Percentiles rank a stretch among this genome's conserved stretches.
Conservation (phyloP, 2,888 invertebrate genomes). For the Xanthorhoe designata region DNA sequence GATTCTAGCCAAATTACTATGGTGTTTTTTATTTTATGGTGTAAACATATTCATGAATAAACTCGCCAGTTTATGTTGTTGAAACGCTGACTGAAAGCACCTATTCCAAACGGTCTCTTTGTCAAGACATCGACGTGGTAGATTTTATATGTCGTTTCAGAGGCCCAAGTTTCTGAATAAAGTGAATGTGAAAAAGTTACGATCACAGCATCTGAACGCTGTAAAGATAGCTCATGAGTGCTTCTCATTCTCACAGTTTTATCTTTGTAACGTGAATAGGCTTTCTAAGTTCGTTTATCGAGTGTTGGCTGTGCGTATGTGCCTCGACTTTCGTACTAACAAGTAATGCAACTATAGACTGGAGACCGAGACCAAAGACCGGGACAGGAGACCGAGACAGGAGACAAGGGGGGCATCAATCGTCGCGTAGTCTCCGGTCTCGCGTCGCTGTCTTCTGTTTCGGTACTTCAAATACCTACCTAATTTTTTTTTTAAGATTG, state of each 20-base stretch:
- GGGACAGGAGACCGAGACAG: no score
- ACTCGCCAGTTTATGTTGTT: background rate
- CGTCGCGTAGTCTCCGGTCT: no score
- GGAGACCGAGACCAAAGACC: no score
- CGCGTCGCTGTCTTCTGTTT: no score
- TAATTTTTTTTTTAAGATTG: no score
- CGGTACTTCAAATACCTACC: no score
- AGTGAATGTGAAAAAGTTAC: constrained; percentile 32
- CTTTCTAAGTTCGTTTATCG: background rate
- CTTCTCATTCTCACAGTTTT: constrained; percentile 22
- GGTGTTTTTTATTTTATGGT: no score
- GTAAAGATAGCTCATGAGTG: constrained; percentile 30
- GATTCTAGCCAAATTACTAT: background rate
- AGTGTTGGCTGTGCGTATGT: background rate
- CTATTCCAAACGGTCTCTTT: background rate
- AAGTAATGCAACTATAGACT: no score
- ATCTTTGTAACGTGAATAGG: constrained; percentile 22
- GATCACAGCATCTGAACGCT: constrained; percentile 28
- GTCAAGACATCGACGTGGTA: constrained; percentile 7
- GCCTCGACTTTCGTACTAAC: no score
- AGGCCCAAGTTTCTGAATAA: constrained; percentile 20
- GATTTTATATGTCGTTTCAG: constrained; percentile 25
- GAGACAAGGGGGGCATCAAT: no score
- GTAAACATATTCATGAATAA: background rate
- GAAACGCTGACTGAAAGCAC: background rate